Evolutionary conservation across 2,888 invertebrate genomes (phyloP).

Genomic region (Cosmia trapezina): DNA sequence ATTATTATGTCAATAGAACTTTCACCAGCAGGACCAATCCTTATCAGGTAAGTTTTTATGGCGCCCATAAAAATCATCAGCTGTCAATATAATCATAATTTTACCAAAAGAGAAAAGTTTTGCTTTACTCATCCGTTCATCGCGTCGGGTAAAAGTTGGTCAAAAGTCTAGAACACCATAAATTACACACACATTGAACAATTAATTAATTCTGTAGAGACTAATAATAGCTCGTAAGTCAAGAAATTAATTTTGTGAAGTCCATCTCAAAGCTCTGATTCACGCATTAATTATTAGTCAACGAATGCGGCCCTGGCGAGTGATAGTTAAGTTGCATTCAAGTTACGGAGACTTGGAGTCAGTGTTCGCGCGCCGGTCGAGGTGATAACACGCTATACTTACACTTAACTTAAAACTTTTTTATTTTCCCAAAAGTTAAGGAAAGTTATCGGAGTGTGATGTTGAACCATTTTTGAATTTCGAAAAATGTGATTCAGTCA

Average conservation of each 20-base stretch:
- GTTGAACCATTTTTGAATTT: slow-evolving; percentile 87
- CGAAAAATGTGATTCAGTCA: slow-evolving; percentile 89
- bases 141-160: slow-evolving; percentile 46
- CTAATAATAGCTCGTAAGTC: slow-evolving; percentile 38
- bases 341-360: slow-evolving; percentile 46
- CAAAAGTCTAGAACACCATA: slow-evolving; percentile 43
- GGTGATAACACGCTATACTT: slow-evolving; percentile 63
- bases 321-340: slow-evolving; percentile 70
- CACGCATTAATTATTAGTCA: slow-evolving; percentile 52
- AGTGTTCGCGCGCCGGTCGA: slow-evolving; percentile 65
- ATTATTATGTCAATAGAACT: slow-evolving; percentile 26
- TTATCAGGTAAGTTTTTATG: slow-evolving; percentile 18
- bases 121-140: not conserved
- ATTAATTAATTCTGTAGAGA: slow-evolving; percentile 35
- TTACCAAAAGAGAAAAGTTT: slow-evolving; percentile 25
- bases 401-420: slow-evolving; percentile 56
- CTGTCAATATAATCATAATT: slow-evolving; percentile 16
- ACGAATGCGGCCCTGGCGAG: slow-evolving; percentile 69
- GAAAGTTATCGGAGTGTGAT: slow-evolving; percentile 67
- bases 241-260: slow-evolving; percentile 39
- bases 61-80: not conserved
- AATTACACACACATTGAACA: slow-evolving; percentile 28
- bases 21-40: slow-evolving; percentile 24
- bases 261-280: slow-evolving; percentile 62
- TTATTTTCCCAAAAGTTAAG: slow-evolving; percentile 63